Base-by-base conservation (phyloP, 2,797 vertebrate species). In the Enteromius viviparus region DNA sequence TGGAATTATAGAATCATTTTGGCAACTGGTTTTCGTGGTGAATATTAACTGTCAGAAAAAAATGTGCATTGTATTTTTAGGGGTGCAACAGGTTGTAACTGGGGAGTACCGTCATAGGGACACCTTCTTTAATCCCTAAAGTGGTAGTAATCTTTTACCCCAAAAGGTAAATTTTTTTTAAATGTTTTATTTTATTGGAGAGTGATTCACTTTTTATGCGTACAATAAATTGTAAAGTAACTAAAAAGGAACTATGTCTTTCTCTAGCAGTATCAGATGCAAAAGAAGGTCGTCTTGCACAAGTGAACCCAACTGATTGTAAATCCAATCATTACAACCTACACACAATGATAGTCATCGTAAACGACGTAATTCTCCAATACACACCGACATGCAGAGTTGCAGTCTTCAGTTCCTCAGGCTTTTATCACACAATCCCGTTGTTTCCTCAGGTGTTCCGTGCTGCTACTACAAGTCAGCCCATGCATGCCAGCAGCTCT, bases 361-460 rank as follows among this genome's bases (percentile, higher is more conserved):
- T 49, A 37, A 64, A 40, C 42, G 19, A 23, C 42, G 3, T 34
- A 29, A 69, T 60, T 70, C 65, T 72, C 42, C 69, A 53, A 49
- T 17, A 55, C 6, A 62, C 68, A 77, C 26, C n/a, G 53, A 55
- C 53, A 55, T 10, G 8, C 58, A 76, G 69, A 77, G 53, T 32
- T 12, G 10, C 83, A 83, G 84, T 87, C 69, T 76, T 81, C 60
- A 68, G 42, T 29, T 70, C 80, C 85, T 62, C 86, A 85, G 78
- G 92, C 93, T 94, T 87, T 92, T 94, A 95, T 95, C 94, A 17
- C 84, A 84, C 86, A 85, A 88, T 87, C 83, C 55, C 86, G 89
- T 93, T 93, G 90, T 94, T 94, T 93, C 92, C 92, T 93, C 94
- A 94, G 94, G 93, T 94, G 92, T 90, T 90, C 85, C 82, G 85